Evolutionary conservation across 2,888 invertebrate species (phyloP), one percentile per base, ranked within the genome.

Genomic region (Lissocephala sabroskyi): DNA sequence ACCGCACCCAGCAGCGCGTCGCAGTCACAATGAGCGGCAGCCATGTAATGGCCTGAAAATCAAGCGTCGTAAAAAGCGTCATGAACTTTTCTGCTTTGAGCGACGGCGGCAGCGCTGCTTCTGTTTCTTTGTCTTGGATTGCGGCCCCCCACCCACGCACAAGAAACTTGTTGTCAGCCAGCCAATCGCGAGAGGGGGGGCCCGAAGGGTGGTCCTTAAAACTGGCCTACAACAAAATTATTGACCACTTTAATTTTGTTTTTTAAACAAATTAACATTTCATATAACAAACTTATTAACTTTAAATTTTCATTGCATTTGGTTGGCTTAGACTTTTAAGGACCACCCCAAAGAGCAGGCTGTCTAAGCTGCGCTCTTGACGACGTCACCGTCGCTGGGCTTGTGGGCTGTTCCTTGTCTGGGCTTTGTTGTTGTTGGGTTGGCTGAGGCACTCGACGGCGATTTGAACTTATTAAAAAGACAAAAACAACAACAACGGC

Each of bases 41-140:
- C n/a, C 56, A 51, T 62, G 64, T 62, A 70, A 70, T 73, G 64
- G 76, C 57, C 68, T 60, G 65, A 62, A 77, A 76, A 70, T 73
- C 64, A 76, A 67, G 74, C 67, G n/a, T 64, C 53, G 59, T 56
- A 55, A 51, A n/a, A n/a, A 60, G 63, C 68, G 59, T 59, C 66
- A 62, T 71, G 67, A 74, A 71, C 74, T 73, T 66, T 51, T 67
- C 61, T 63, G 56, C 53, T 53, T 52, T 51, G 52, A 46, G 53
- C 9, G 23, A 36, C 36, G 4, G 4, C 9, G 9, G n/a, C 14
- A 28, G 13, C 10, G 3, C n/a, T n/a, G n/a, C n/a, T n/a, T n/a
- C n/a, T n/a, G n/a, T n/a, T n/a, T n/a, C n/a, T n/a, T n/a, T 19
- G 11, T 35, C 14, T 16, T 13, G 10, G 35, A 16, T 35, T 16